These are phyloP conservation scores for Notodonta ziczac DNA, from an alignment of 2,888 invertebrate species.

Conservation along the genomic window DNA sequence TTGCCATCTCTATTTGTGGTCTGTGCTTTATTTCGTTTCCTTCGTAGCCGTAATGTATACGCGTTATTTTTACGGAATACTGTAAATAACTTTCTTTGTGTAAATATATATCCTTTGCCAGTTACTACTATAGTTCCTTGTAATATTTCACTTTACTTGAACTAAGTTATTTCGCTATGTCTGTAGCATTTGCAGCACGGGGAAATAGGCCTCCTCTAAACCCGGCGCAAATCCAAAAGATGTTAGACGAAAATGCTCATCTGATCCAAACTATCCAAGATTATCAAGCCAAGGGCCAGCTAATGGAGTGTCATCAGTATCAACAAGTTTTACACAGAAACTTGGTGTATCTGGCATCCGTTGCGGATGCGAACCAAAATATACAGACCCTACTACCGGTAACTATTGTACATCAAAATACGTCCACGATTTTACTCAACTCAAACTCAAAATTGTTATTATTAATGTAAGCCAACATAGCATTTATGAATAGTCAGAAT, in stretches of 20 bases:
- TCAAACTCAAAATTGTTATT: too few species aligned
- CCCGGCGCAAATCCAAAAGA: constrained; percentile 95
- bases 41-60: too few species aligned
- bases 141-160: too few species aligned
- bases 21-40: too few species aligned
- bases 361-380: constrained; percentile 98
- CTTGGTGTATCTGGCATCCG: constrained; percentile 96
- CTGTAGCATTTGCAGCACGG: constrained; percentile 89
- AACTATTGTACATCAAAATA: constrained; percentile 58
- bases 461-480: too few species aligned
- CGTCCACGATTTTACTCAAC: too few species aligned
- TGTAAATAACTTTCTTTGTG: too few species aligned
- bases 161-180: constrained; percentile 76
- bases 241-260: constrained; percentile 98
- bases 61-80: too few species aligned
- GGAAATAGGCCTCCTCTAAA: constrained; percentile 90
- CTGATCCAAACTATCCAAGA: constrained; percentile 98
- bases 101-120: too few species aligned
- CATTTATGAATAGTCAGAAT: too few species aligned
- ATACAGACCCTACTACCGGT: constrained; percentile 95
- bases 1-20: too few species aligned
- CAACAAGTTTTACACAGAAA: constrained; percentile 98
- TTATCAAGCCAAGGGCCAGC: constrained; percentile 97
- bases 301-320: constrained; percentile 96
- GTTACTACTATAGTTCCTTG: too few species aligned